Evolutionary conservation across 2,888 invertebrate genomes (phyloP), one percentile per base, ranked within the genome.

Genomic region (Drosophila kambysellisi): DNA sequence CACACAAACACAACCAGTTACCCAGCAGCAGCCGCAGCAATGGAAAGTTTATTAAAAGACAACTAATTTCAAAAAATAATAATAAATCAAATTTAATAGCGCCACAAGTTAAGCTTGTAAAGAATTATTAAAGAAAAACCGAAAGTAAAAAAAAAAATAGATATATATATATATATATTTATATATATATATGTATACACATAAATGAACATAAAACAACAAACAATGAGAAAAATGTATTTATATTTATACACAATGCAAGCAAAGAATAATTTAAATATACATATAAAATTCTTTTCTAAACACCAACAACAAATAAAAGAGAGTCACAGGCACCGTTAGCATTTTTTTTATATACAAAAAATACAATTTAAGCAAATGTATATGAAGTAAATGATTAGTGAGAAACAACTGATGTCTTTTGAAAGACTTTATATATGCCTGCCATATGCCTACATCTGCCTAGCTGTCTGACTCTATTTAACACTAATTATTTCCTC

Each of bases 361-460:
- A 82, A 75, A 80, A 82, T 85, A 85, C 80, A 82, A 87, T 76
- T 78, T 87, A 85, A 89, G 89, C 79, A 61, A 61, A 80, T 77
- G 60, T 50, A 79, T 46, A 79, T 71, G 71, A 80, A 70, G 62
- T 71, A 76, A 81, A 73, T 59, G 79, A 78, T 82, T 84, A 89
- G 78, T 80, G 77, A 80, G 74, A 87, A 88, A 74, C 71, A 88
- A 85, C 89, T 88, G 89, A 85, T 70, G 85, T 85, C 85, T 85
- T 82, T 89, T 70, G 74, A 85, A 85, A 85, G 85, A 86, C 89
- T 85, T 89, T 89, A 89, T 85, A 84, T 85, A 89, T 88, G 86
- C 86, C 86, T 86, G 86, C 86, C 86, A 86, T 86, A 86, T 88
- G 86, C 86, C 86, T 86, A 89, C 83, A 88, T 89, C 83, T 89